phyloP scores from a whole-genome alignment of 2,113 vertebrate genomes.

The Phalacrocorax brasilianus region DNA sequence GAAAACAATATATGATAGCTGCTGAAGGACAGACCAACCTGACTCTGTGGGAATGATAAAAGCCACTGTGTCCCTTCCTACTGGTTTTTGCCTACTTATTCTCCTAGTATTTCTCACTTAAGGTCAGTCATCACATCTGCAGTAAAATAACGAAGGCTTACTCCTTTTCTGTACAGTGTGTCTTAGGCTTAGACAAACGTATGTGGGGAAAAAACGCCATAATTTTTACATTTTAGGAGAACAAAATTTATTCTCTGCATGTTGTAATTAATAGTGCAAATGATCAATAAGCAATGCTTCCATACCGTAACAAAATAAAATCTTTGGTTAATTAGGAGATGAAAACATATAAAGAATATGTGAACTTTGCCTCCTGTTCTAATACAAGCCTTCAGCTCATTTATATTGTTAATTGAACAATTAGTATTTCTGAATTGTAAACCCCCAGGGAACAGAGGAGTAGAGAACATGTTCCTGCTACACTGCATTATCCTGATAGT shows the following conservation, averaged over 20 bases:
- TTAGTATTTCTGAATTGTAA: slow-evolving; percentile 18
- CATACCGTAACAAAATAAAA: neutral
- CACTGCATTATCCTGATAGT: neutral
- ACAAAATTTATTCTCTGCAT: neutral
- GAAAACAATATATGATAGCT: neutral
- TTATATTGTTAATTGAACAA: slow-evolving; percentile 33
- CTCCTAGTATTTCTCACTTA: neutral
- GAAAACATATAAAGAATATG: neutral
- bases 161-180: neutral
- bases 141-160: neutral
- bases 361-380: neutral
- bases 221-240: neutral
- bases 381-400: neutral
- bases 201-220: neutral
- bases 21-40: neutral
- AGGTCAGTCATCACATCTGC: neutral
- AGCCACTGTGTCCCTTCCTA: neutral
- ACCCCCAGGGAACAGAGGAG: neutral
- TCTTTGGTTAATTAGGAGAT: slow-evolving; percentile 6
- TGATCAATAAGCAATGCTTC: slow-evolving; percentile 1
- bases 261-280: neutral
- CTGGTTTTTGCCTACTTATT: neutral
- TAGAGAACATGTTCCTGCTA: neutral
- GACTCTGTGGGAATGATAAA: neutral
- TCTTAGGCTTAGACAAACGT: neutral